phyloP scores from a whole-genome alignment of 2,797 vertebrate species.

The Sebastes iracundus region DNA sequence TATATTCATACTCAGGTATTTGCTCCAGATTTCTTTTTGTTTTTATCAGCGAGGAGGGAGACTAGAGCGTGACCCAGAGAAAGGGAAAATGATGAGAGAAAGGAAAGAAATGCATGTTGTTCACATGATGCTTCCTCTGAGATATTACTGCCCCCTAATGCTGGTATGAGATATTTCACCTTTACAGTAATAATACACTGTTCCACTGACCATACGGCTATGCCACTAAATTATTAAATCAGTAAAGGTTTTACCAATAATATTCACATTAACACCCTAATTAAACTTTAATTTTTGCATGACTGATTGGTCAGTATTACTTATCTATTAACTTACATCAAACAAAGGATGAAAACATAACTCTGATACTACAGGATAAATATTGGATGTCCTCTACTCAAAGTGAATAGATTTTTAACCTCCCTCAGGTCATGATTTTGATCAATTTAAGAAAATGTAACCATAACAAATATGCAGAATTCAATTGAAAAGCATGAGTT shows the following conservation, averaged over 20 bases:
- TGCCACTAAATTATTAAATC: not conserved
- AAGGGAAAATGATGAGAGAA: not conserved
- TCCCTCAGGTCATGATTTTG: not conserved
- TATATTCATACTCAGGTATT: not conserved
- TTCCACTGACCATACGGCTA: not conserved
- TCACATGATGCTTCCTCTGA: conserved; percentile 13
- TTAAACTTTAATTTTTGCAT: not conserved
- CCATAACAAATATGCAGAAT: not conserved
- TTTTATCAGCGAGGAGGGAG: not conserved
- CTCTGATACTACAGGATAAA: not conserved
- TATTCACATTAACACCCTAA: too few species aligned
- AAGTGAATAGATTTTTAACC: not conserved
- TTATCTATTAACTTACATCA: not conserved
- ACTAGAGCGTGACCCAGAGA: not conserved
- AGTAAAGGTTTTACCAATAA: not conserved
- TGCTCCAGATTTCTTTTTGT: not conserved
- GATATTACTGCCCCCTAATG: conserved; percentile 69
- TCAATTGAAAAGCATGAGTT: not conserved
- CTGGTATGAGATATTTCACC: conserved; percentile 23
- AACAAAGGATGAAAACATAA: not conserved
- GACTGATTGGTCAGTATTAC: not conserved
- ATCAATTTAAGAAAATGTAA: not conserved
- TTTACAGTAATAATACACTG: not conserved
- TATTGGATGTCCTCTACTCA: not conserved
- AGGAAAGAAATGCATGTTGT: not conserved